These are phyloP conservation scores for Philhelius pedissequus DNA, from an alignment of 2,888 invertebrate genomes.

Conservation along the genomic window DNA sequence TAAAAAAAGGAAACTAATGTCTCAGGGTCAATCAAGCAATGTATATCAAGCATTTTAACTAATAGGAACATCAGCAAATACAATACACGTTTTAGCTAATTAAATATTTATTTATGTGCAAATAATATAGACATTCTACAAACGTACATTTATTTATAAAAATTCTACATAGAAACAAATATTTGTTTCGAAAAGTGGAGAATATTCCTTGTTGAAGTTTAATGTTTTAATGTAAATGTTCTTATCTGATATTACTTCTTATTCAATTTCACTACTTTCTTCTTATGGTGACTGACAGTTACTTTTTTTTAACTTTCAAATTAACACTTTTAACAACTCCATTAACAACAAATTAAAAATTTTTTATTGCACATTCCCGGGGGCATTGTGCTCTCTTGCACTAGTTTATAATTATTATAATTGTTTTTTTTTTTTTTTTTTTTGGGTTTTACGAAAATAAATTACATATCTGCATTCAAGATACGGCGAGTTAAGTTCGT, in stretches of 20 bases:
- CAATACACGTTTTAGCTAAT: neutral
- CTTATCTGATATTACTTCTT: neutral
- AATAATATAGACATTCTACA: neutral
- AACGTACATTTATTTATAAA: neutral
- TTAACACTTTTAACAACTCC: neutral
- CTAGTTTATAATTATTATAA: conserved; percentile 19
- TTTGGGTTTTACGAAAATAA: neutral
- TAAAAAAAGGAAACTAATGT: neutral
- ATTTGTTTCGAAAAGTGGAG: neutral
- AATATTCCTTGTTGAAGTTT: neutral
- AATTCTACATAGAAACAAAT: neutral
- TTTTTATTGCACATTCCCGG: conserved; percentile 15
- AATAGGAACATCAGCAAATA: neutral
- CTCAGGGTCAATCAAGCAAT: conserved; percentile 9
- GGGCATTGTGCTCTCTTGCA: conserved; percentile 17
- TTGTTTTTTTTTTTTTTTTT: neutral
- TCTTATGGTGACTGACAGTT: neutral
- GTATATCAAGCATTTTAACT: neutral
- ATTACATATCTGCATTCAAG: neutral
- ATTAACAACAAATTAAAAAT: conserved; percentile 15
- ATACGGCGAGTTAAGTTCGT: conserved; percentile 6
- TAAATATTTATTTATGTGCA: conserved; percentile 18
- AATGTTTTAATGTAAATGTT: too few relatives aligned
- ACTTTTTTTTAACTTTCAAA: neutral
- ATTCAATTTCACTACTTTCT: neutral